These are phyloP conservation scores for Brachionus sp. DNA, from an alignment of 1,140 invertebrate species.

Conservation along the genomic window DNA sequence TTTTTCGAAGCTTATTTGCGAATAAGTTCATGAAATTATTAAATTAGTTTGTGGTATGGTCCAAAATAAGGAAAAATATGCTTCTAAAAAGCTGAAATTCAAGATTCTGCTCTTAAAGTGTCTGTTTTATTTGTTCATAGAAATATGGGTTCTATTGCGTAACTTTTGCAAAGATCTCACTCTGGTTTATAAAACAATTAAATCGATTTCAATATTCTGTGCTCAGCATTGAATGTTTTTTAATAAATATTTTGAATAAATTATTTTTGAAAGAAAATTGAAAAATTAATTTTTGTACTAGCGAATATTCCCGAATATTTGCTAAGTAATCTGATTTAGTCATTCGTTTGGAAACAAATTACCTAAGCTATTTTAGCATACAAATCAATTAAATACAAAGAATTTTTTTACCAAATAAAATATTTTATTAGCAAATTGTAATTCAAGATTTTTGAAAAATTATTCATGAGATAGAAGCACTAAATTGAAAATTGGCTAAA, in stretches of 20 bases:
- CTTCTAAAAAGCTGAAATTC: neutral
- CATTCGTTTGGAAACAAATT: neutral
- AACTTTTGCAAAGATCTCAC: neutral
- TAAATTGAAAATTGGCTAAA: neutral
- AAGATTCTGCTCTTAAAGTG: neutral
- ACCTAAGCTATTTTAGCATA: neutral
- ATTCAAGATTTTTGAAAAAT: neutral
- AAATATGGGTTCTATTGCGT: neutral
- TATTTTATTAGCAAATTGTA: neutral
- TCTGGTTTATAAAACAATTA: neutral
- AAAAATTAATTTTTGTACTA: neutral
- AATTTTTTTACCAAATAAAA: neutral
- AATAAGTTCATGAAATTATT: no score
- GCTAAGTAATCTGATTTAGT: neutral
- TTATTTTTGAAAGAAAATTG: neutral
- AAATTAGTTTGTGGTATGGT: neutral
- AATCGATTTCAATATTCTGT: neutral
- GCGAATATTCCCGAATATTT: neutral
- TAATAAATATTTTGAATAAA: neutral
- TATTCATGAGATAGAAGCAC: neutral
- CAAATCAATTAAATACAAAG: neutral
- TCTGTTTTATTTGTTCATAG: neutral
- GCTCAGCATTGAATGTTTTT: neutral
- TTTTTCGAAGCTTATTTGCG: no score
- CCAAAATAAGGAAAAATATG: neutral